A percentile compares a stretch with the other conserved stretches of the same genome.
These are phyloP conservation scores for Drosophila pandora DNA, from an alignment of 1,140 invertebrate species.

Conservation along the genomic window DNA sequence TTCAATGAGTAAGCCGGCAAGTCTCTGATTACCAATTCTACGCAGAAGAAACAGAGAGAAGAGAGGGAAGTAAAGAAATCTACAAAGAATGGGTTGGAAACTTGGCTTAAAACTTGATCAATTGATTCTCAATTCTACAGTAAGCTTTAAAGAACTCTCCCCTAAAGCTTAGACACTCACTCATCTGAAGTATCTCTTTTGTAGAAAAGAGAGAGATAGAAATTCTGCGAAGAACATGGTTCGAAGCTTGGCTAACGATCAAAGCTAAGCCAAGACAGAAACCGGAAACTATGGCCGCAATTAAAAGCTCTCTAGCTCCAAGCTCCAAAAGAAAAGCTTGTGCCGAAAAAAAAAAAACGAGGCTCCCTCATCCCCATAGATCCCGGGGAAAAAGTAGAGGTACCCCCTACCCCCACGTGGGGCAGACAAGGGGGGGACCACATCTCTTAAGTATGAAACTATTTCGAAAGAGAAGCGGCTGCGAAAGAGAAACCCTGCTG, in stretches of 20 bases:
- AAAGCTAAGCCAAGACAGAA: not conserved
- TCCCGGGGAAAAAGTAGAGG: constrained; percentile 1
- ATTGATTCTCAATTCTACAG: too few species aligned
- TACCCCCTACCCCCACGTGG: not conserved
- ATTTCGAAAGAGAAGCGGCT: constrained; percentile 12
- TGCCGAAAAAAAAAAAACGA: not conserved
- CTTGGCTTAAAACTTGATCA: not conserved
- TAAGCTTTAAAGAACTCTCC: too few species aligned
- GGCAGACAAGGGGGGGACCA: too few species aligned
- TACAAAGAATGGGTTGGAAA: not conserved
- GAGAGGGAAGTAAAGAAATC: not conserved
- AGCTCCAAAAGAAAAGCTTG: constrained; percentile 1
- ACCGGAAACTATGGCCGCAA: not conserved
- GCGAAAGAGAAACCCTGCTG: not conserved
- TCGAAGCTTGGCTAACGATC: not conserved
- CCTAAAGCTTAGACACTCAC: not conserved
- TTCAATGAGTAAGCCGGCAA: not conserved
- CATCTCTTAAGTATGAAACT: constrained; percentile 11
- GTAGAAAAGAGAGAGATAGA: not conserved
- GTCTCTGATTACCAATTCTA: not conserved
- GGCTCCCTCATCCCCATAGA: not conserved
- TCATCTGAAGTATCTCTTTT: not conserved
- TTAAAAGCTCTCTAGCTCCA: constrained; percentile 4
- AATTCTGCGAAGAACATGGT: not conserved
- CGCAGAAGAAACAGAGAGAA: not conserved